Evolutionary conservation across 2,113 vertebrate genomes (phyloP).

Genomic region (Podarcis cretensis): DNA sequence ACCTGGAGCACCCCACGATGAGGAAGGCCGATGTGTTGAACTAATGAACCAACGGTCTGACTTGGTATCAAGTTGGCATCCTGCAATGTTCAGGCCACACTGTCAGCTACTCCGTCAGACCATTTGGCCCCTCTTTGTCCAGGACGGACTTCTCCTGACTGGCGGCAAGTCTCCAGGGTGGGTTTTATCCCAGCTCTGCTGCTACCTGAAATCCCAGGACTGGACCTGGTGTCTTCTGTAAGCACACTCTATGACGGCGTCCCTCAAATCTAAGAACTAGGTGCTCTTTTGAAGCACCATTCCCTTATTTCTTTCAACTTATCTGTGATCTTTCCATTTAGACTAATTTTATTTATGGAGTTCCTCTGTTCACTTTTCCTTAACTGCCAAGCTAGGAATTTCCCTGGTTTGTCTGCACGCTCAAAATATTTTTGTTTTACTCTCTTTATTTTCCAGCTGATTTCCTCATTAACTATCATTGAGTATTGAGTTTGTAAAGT

Average conservation of each 20-base stretch:
- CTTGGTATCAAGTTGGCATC: no score
- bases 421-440: no score
- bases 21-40: neutral
- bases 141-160: neutral
- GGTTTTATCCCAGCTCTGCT: neutral
- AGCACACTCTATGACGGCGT: neutral
- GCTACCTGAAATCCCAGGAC: neutral
- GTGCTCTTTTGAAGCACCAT: no score
- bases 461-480: no score
- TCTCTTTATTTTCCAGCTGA: no score
- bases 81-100: neutral
- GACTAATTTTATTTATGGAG: no score
- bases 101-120: neutral
- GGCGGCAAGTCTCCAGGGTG: neutral
- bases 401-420: no score
- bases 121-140: neutral
- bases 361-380: no score
- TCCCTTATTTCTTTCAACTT: no score
- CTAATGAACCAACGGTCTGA: neutral
- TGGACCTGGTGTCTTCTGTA: neutral
- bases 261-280: neutral
- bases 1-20: neutral
- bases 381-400: no score
- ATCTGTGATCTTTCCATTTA: no score
- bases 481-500: no score